phyloP scores from a whole-genome alignment of 2,113 vertebrate species.

The Pycnonotus jocosus region DNA sequence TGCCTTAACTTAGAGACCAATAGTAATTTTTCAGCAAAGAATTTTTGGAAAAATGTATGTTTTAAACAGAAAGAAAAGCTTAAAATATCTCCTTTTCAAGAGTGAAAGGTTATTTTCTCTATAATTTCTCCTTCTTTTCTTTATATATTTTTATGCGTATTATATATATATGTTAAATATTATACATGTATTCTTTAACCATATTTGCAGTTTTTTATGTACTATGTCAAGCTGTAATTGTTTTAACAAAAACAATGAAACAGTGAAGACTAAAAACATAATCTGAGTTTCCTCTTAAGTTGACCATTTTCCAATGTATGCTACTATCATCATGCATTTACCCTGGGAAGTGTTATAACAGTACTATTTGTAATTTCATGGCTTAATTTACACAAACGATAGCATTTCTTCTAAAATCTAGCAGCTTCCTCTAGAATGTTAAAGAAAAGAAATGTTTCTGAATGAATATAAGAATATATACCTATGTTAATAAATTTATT shows the following conservation, averaged over 20 bases:
- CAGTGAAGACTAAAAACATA: slow-evolving; percentile 9
- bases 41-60: not conserved
- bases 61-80: not conserved
- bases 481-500: slow-evolving; percentile 12
- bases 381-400: slow-evolving; percentile 28
- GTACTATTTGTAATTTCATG: not conserved
- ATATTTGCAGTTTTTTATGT: not conserved
- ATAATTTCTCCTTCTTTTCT: not conserved
- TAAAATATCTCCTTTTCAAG: not conserved
- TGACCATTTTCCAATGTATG: not conserved
- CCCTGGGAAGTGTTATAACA: not conserved
- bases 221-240: not conserved
- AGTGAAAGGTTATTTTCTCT: not conserved
- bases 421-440: not conserved
- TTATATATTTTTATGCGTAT: not conserved
- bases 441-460: slow-evolving; percentile 18
- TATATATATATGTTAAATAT: not conserved
- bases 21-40: not conserved
- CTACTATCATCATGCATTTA: not conserved
- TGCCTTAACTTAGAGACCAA: not conserved
- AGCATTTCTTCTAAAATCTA: slow-evolving; percentile 35
- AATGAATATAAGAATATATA: slow-evolving; percentile 15
- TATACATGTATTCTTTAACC: not conserved
- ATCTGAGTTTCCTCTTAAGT: slow-evolving; percentile 1
- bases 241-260: not conserved